phyloP scores from a whole-genome alignment of 2,888 invertebrate species.

The Gymnocheta viridis region DNA sequence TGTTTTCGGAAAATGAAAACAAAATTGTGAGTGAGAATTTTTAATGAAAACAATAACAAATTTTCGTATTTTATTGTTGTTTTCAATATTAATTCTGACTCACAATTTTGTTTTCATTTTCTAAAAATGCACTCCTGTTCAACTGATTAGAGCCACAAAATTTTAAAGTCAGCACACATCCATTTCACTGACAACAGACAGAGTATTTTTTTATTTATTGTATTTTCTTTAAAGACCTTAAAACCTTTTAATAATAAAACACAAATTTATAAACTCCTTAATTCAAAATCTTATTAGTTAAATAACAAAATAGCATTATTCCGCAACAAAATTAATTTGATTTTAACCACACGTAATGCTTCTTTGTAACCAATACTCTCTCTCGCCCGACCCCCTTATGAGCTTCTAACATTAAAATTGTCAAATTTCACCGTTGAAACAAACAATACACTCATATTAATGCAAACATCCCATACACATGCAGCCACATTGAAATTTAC shows the following conservation, averaged over 20 bases:
- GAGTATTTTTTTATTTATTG: background rate
- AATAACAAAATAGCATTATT: constrained; percentile 35
- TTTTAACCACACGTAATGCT: constrained; percentile 41
- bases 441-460: background rate
- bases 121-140: background rate
- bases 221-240: background rate
- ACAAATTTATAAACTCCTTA: background rate
- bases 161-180: background rate
- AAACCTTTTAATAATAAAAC: background rate
- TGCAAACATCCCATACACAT: background rate
- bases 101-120: too few species aligned
- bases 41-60: too few species aligned
- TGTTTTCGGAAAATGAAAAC: too few species aligned
- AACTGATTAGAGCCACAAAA: background rate
- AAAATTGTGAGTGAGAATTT: too few species aligned
- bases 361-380: background rate
- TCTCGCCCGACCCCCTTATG: background rate
- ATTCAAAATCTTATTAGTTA: constrained; percentile 49
- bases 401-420: constrained; percentile 24
- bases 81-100: too few species aligned
- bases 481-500: background rate
- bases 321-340: constrained; percentile 54
- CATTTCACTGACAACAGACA: background rate
- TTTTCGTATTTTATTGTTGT: too few species aligned
- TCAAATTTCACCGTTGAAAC: background rate